These are phyloP conservation scores for Diphyllodes magnificus DNA, from an alignment of 2,113 vertebrate species.

Conservation along the genomic window DNA sequence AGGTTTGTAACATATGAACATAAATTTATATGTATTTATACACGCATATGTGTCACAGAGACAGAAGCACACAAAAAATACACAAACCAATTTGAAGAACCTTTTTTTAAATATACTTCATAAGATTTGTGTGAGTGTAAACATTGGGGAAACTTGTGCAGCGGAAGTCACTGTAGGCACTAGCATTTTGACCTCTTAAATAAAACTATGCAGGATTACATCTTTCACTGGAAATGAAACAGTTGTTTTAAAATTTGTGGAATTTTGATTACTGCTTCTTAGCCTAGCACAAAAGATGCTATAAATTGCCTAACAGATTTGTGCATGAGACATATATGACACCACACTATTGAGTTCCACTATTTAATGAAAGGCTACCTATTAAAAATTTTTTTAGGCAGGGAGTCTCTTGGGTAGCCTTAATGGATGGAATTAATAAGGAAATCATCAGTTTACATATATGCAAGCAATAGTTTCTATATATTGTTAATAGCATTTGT, in stretches of 20 bases:
- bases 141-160: slow-evolving; percentile 57
- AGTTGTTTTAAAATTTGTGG: not conserved
- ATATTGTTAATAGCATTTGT: not conserved
- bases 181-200: slow-evolving; percentile 49
- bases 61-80: slow-evolving; percentile 55
- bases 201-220: not conserved
- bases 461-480: slow-evolving; percentile 8
- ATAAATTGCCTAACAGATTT: not conserved
- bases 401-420: not conserved
- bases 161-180: slow-evolving; percentile 47
- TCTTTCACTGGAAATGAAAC: not conserved
- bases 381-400: not conserved
- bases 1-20: slow-evolving; percentile 13
- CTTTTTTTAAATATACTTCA: slow-evolving; percentile 41
- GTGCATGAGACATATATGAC: not conserved
- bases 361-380: slow-evolving; percentile 29
- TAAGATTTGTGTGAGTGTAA: slow-evolving; percentile 67
- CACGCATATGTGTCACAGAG: slow-evolving; percentile 1
- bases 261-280: not conserved
- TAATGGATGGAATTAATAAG: not conserved
- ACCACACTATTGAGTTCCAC: not conserved
- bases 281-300: not conserved
- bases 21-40: slow-evolving; percentile 17
- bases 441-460: not conserved
- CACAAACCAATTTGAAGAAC: slow-evolving; percentile 38